Conservation (phyloP, 2,888 invertebrate species). For the Gastracanthus pulcherrimus region DNA sequence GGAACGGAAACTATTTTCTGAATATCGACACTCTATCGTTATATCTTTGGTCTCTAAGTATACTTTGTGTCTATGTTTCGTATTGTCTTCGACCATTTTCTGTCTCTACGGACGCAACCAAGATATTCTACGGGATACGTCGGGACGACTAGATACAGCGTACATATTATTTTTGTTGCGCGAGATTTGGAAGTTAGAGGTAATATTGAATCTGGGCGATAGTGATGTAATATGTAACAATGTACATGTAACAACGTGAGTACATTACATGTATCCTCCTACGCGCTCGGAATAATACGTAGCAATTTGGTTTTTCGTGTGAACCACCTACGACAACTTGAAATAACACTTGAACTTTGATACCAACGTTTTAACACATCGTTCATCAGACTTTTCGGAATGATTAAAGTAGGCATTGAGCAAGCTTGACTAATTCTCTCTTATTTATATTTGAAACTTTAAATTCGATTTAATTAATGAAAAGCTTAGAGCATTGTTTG, state of each 20-base stretch:
- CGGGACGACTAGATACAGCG: neutral
- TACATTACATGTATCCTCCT: neutral
- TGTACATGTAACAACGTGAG: neutral
- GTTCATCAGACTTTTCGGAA: neutral
- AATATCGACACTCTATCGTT: neutral
- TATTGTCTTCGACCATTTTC: too few relatives aligned
- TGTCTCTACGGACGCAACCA: neutral
- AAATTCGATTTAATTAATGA: neutral
- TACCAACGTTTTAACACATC: constrained; percentile 1
- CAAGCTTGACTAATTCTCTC: neutral
- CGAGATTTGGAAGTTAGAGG: neutral
- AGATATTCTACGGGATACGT: neutral
- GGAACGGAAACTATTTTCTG: constrained; percentile 6
- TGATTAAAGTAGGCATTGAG: too few relatives aligned
- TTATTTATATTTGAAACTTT: too few relatives aligned
- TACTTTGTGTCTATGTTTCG: neutral
- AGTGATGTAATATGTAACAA: neutral
- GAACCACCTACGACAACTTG: neutral
- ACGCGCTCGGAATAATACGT: neutral
- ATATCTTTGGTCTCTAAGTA: neutral
- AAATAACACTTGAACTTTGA: neutral
- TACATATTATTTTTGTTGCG: neutral
- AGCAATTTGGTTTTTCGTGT: neutral
- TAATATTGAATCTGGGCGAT: neutral
- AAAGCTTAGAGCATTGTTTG: too few relatives aligned